A percentile compares a stretch with the other conserved stretches of the same genome.
Evolutionary conservation across 2,113 vertebrate genomes (phyloP).

Genomic region (Hippopotamus amphibius): DNA sequence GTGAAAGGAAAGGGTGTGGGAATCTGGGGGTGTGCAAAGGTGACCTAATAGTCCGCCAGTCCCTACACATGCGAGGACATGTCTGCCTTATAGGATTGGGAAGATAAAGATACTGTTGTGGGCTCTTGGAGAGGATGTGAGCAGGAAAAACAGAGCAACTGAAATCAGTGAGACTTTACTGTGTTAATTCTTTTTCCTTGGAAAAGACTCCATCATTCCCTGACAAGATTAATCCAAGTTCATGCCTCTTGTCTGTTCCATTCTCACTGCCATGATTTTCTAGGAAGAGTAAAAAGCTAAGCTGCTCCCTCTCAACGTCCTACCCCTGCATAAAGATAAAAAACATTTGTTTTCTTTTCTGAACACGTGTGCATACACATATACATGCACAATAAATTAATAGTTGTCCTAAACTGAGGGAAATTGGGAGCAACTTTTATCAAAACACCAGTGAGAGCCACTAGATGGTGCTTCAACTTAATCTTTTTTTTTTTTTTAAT

Average conservation of each 20-base stretch:
- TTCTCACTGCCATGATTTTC: background rate
- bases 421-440: constrained; percentile 47
- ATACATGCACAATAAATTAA: background rate
- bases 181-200: background rate
- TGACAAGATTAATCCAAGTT: constrained; percentile 20
- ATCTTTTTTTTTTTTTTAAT: constrained; percentile 27
- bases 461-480: constrained; percentile 88
- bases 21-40: background rate
- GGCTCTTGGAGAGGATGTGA: background rate
- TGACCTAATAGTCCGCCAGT: background rate
- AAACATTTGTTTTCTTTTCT: background rate
- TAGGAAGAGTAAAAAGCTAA: background rate
- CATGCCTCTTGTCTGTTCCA: background rate
- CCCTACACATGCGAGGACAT: background rate
- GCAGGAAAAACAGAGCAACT: background rate
- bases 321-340: background rate
- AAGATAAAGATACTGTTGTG: background rate
- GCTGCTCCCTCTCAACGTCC: background rate
- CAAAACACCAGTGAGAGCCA: constrained; percentile 71
- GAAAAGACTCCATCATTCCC: background rate
- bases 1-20: background rate
- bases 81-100: background rate
- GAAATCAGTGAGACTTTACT: background rate
- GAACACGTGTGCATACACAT: background rate
- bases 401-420: background rate